Base-by-base conservation (phyloP, 2,888 invertebrate species). In the Blastobasis adustella region DNA sequence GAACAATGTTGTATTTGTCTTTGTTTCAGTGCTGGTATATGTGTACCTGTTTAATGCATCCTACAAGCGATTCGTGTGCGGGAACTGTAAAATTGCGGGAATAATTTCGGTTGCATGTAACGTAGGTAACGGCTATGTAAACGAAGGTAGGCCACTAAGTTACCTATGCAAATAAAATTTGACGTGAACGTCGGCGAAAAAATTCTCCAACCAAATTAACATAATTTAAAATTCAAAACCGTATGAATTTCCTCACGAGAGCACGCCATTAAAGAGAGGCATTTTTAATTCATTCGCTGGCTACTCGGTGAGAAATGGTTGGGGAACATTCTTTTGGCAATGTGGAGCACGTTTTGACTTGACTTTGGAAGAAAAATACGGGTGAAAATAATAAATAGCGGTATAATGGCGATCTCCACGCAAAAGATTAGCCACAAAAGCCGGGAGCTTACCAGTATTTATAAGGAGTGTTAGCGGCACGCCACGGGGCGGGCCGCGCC, bases 371-470 rank as follows among this genome's bases (percentile, higher is more conserved):
- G 76, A 76, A 83, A 82, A 84, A 79, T 78, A 70, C 69, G 75
- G 68, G 73, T 71, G 67, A 71, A 82, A 85, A 84, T 85, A 84
- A 87, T 84, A 86, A 87, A 88, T 85, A 80, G 82, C 79, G 73
- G 82, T 79, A 79, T 85, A 85, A 87, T 83, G 77, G 81, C 79
- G 82, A 85, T 84, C 82, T 87, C 78, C 82, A 82, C 83, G 85
- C 81, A 75, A 82, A 85, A 84, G 87, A 87, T 88, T 88, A 88
- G 86, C 83, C 78, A 79, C 82, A 80, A 80, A 85, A 86, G 85
- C 85, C 78, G 73, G 70, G 68, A 80, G 83, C 81, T 87, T 87
- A 84, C 78, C 77, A 87, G 84, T 88, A 85, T 87, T 86, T 87
- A 85, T 86, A 87, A 84, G 82, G 74, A 82, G 82, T 75, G 81